phyloP scores from a whole-genome alignment of 2,888 invertebrate genomes.

The Sminthurides aquaticus region DNA sequence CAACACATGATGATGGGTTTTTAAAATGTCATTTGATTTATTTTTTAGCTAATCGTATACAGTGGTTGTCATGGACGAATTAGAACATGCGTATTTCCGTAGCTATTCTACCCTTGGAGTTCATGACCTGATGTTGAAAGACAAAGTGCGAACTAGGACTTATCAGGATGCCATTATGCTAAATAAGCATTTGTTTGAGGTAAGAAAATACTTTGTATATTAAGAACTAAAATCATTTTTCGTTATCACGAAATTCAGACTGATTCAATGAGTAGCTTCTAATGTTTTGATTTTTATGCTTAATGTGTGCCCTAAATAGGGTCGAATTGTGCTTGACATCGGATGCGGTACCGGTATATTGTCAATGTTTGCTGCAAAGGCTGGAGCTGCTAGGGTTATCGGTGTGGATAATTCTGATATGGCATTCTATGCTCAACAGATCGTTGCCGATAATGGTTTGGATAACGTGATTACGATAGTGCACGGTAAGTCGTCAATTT shows the following conservation, averaged over 20 bases:
- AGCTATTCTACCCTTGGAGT: conserved; percentile 99
- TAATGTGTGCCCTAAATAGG: conserved; percentile 47
- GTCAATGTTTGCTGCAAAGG: conserved; percentile 99
- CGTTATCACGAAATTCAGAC: not conserved
- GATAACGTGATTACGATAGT: conserved; percentile 73
- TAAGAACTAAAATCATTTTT: conserved; percentile 22
- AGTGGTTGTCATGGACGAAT: no score
- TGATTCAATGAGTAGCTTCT: not conserved
- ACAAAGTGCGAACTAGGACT: conserved; percentile 95
- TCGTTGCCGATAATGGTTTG: conserved; percentile 79
- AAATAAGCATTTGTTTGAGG: conserved; percentile 93
- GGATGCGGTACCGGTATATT: conserved; percentile 98
- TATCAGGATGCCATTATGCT: conserved; percentile 99
- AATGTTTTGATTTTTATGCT: not conserved
- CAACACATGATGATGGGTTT: no score
- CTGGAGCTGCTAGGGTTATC: conserved; percentile 89
- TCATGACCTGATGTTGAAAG: conserved; percentile 99
- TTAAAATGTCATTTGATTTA: no score
- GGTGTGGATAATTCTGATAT: conserved; percentile 99
- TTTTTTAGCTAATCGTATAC: no score
- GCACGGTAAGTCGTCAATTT: conserved; percentile 59
- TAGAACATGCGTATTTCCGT: conserved; percentile 99
- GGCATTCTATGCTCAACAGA: conserved; percentile 93
- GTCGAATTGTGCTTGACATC: conserved; percentile 83
- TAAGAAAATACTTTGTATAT: conserved; percentile 27